Evolutionary conservation across 2,888 invertebrate species (phyloP), one percentile per base, ranked within the genome.

Genomic region (Caenorhabditis sp.): DNA sequence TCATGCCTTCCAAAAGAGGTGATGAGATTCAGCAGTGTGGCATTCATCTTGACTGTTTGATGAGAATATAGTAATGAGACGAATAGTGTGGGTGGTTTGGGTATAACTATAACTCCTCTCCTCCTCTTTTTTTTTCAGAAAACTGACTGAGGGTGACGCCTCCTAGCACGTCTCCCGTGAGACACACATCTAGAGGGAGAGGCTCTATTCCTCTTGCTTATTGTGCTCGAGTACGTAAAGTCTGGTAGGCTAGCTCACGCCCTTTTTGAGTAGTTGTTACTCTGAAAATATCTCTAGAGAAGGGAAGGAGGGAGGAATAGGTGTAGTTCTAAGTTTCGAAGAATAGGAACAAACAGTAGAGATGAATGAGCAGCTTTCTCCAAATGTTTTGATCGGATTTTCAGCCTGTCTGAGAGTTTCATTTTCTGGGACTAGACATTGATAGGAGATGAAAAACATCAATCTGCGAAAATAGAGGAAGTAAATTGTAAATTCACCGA

Each of bases 181-280:
- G 69, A 54, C 59, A 68, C 56, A 61, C 38, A 64, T 58, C 44
- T 31, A 58, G 44, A 63, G 41, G n/a, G n/a, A 44, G 68, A 68
- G 68, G 26, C 54, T 24, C 58, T 58, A 68, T 35, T 26, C 49
- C 47, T 44, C 44, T n/a, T 59, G 80, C 73, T 73, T 73, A 61
- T 74, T 80, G 77, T 70, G 77, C 77, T 69, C 69, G 68, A 69
- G 76, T 68, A 76, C 76, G 68, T 68, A 38, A 54, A 68, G 58
- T 59, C 63, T 77, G 49, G 54, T 35, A 61, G 49, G 38, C 31
- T 47, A 64, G 70, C 80, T 73, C 80, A 73, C 73, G 66, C 68
- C 66, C 66, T 73, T 68, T 80, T 80, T 74, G 66, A 73, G 73
- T n/a, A n/a, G n/a, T 73, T 68, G 14, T 68, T 54, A 66, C 35